Base-by-base conservation (phyloP, 2,797 vertebrate genomes). In the Oreochromis mossambicus region DNA sequence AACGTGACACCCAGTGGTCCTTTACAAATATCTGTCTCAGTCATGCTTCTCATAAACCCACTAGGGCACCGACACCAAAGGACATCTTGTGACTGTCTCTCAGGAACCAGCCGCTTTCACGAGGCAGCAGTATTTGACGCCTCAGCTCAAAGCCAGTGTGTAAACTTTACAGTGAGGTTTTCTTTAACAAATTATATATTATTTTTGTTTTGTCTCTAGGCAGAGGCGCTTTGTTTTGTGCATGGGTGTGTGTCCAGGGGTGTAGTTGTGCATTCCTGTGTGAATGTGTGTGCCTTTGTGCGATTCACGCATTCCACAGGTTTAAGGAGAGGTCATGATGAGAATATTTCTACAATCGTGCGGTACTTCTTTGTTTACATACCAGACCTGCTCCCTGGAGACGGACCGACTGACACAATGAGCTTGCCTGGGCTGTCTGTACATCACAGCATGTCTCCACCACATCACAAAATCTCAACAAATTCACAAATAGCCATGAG, bases 351-450 rank as follows among this genome's bases (percentile, higher is more conserved):
- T 89, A 81, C 83, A 87, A 83, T 87, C 70, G 50, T 88, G 83
- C 83, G 82, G 88, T 91, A 91, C 88, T 90, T 92, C 87, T 79
- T 81, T 91, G 92, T 94, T 95, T 93, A 93, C 94, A 95, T 95
- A 91, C 92, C 94, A 94, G 90, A 94, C 91, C 0, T 86, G 89
- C 90, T 93, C 89, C 88, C 7, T 84, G 91, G 95, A 91, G 91
- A 93, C 86, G 4, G 84, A 91, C 85, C 26, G 63, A 88, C 88
- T 85, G 89, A 84, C 89, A 88, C 90, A 91, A 88, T 83, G 24
- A 83, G 81, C 87, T 83, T 9, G 66, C 77, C 84, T 41, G 26
- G 75, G 46, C 80, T 77, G 92, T 87, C 77, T 86, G 81, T 83
- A 68, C 85, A 88, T 85, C 79, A 6, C 81, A 87, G 80, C 80